phyloP scores from a whole-genome alignment of 2,113 vertebrate species.

The Ailuropoda melanoleuca region DNA sequence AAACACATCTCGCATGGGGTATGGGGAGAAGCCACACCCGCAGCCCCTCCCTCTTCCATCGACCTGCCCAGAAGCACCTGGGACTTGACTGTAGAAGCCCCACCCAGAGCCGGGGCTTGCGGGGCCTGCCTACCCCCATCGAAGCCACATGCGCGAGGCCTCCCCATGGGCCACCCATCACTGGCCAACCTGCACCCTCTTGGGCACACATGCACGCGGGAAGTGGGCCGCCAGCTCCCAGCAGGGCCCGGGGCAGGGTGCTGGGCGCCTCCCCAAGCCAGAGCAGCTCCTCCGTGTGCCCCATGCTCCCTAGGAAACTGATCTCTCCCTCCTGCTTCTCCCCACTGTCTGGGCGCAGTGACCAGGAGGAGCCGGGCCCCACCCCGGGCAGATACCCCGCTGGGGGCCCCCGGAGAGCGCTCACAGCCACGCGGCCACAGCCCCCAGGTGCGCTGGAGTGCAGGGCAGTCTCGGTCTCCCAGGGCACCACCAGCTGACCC shows the following conservation, averaged over 20 bases:
- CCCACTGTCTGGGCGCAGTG: neutral
- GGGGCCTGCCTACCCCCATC: neutral
- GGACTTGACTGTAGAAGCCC: neutral
- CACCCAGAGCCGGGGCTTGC: neutral
- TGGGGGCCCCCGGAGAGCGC: accelerated
- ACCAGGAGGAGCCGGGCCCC: neutral
- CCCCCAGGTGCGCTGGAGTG: neutral
- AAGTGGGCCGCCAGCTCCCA: neutral
- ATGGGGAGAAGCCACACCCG: accelerated
- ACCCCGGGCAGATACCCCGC: neutral
- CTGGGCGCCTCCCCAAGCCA: neutral
- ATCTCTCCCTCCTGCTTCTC: neutral
- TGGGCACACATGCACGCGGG: accelerated
- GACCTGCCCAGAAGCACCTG: neutral
- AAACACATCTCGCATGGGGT: accelerated
- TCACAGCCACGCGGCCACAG: neutral
- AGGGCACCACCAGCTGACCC: neutral
- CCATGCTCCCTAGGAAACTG: accelerated
- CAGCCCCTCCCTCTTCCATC: neutral
- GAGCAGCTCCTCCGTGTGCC: too few relatives aligned
- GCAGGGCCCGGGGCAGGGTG: too few relatives aligned
- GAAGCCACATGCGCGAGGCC: neutral
- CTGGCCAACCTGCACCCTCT: accelerated
- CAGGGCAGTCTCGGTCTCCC: accelerated
- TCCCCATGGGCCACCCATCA: accelerated